Evolutionary conservation across 2,888 invertebrate genomes (phyloP).

Genomic region (Cinara cedri): DNA sequence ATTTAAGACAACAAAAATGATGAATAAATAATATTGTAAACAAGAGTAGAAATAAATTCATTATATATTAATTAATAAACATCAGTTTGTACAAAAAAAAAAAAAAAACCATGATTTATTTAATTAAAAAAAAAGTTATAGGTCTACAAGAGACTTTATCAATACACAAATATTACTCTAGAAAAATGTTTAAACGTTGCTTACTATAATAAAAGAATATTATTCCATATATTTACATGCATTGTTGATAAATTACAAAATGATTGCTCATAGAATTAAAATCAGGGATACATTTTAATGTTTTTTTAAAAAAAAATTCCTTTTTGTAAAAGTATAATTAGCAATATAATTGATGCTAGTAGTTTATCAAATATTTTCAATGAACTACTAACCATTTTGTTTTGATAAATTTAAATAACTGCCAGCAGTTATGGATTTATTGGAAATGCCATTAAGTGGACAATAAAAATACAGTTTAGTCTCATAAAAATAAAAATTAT

Average conservation of each 20-base stretch:
- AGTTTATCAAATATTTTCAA: neutral
- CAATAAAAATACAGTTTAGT: neutral
- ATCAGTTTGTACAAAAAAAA: slow-evolving; percentile 28
- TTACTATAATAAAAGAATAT: slow-evolving; percentile 30
- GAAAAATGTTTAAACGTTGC: slow-evolving; percentile 6
- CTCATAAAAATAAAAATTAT: slow-evolving; percentile 11
- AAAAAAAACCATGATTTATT: neutral
- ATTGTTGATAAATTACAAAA: slow-evolving; percentile 30
- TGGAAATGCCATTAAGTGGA: slow-evolving; percentile 8
- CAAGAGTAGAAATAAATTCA: neutral
- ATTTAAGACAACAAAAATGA: slow-evolving; percentile 21
- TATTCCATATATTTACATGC: slow-evolving; percentile 43
- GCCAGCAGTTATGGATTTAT: neutral
- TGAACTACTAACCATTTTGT: neutral
- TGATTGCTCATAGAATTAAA: slow-evolving; percentile 30
- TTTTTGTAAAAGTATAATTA: too few relatives aligned
- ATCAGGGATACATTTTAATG: slow-evolving; percentile 13
- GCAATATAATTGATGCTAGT: neutral
- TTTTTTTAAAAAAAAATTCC: neutral
- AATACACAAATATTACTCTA: slow-evolving; percentile 11
- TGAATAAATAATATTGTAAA: slow-evolving; percentile 40
- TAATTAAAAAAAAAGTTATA: slow-evolving; percentile 38
- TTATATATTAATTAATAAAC: too few relatives aligned
- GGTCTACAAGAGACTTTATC: slow-evolving; percentile 24
- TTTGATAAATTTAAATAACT: neutral